Base-by-base conservation (phyloP, 1,140 invertebrate species). In the Aphaenogaster rudis region DNA sequence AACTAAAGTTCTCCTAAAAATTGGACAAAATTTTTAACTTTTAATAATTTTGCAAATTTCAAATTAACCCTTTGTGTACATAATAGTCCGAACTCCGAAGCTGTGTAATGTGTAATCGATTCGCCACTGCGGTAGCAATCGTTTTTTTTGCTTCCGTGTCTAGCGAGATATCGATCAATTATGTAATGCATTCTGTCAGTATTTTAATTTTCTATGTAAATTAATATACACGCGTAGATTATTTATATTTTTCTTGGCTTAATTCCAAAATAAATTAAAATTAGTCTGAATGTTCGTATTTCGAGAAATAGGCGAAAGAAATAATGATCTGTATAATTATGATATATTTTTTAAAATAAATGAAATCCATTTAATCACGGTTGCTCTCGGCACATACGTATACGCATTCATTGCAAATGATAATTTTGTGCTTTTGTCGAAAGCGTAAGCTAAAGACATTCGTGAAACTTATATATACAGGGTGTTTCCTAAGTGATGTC, bases 1-100 rank as follows among this genome's bases (percentile, higher is more conserved):
- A 0, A 97, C 96, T 80, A 99, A 96, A 6, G 98, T 99, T 92
- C 97, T 97, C 94, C 98, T 98, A 72, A 94, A 90, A 95, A 95
- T 66, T n/a, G 4, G 78, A 28, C 8, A 13, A 50, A 17, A 59
- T 9, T 52, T 42, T 28, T 52, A 69, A 66, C 21, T 57, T 9
- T 57, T 21, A 7, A 33, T 39, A 11, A 72, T 36, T 33, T 11
- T 21, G 36, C 15, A 42, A 42, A 64, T 15, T n/a, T 17, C 17
- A 36, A 67, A 42, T 21, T 69, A 13, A 50, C 13, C 13, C 3
- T 42, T n/a, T 21, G 48, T 42, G 13, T 15, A 57, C 17, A 4
- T 45, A 45, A 28, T 28, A 28, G 28, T 28, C 42, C 42, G 42
- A 45, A 54, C 1, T 54, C 4, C 6, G 52, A n/a, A 54, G 6